Percentiles rank a stretch among this genome's conserved stretches.
phyloP scores from a whole-genome alignment of 1,140 invertebrate species.

The Leptopilina boulardi region DNA sequence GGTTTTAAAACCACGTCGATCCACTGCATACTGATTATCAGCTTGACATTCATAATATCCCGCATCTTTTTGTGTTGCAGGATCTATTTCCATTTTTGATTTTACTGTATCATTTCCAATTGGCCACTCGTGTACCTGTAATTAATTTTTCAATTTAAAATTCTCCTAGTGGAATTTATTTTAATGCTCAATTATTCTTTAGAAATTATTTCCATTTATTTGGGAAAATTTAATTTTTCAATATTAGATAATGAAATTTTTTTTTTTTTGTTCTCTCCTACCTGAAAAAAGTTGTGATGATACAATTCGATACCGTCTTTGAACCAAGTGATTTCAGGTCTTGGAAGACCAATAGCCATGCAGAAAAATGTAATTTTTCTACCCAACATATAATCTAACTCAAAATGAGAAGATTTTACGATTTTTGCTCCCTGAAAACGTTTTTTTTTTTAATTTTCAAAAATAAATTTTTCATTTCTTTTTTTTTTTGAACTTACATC shows the following conservation, averaged over 20 bases:
- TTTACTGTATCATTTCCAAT: constrained; percentile 89
- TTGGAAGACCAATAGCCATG: constrained; percentile 88
- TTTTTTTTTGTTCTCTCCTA: too few species aligned
- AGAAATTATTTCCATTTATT: background rate
- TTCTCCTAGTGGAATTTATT: too few species aligned
- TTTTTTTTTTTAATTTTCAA: background rate
- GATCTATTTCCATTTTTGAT: constrained; percentile 94
- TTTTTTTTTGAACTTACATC: constrained; percentile 78
- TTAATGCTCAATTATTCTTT: too few species aligned
- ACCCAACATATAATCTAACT: constrained; percentile 93
- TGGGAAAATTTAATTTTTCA: background rate
- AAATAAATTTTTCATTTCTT: background rate
- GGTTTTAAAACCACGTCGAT: constrained; percentile 82
- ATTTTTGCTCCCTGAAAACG: constrained; percentile 90
- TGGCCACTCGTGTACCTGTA: constrained; percentile 90
- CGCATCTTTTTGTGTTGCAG: constrained; percentile 89
- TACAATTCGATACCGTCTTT: constrained; percentile 94
- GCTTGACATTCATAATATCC: constrained; percentile 86
- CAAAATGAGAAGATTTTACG: constrained; percentile 91
- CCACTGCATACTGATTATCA: constrained; percentile 86
- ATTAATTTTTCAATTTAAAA: too few species aligned
- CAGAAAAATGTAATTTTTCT: constrained; percentile 95
- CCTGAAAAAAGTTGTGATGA: constrained; percentile 91
- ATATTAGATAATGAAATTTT: constrained; percentile 15
- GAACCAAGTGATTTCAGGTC: constrained; percentile 93